Evolutionary conservation across 2,888 invertebrate species (phyloP), one percentile per base, ranked within the genome.

Genomic region (Dioctria linearis): DNA sequence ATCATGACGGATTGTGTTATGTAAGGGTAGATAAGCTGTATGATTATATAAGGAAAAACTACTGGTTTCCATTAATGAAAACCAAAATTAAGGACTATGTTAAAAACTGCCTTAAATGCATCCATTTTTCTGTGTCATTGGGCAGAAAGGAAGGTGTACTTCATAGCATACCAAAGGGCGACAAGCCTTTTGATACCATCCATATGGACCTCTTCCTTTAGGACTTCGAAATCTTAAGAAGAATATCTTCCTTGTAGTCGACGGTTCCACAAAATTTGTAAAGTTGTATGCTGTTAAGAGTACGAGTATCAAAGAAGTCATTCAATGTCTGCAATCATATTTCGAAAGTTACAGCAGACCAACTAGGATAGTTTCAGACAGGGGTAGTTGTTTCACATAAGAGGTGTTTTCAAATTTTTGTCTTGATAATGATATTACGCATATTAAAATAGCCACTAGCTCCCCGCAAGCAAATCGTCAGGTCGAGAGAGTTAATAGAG

Each of bases 21-120:
- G 65, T 85, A 46, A 85, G 85, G 3, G 25, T 83, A 5, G 84
- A 85, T 5, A 85, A 86, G 83, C 81, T 81, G 46, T 13, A 80
- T 13, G 82, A 84, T 42, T 49, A 78, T 25, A 78, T 86, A 25
- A 80, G 11, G 39, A 40, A 78, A 71, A 73, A 43, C 5, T 87
- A 85, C 82, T 86, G 85, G 84, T 86, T 86, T 81, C 85, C 85
- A 9, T 83, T 84, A 40, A 82, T 85, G 79, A 83, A 66, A 51
- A 11, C 25, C 2, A 65, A 73, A 61, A 51, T 80, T 5, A 80
- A 65, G n/a, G 11, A 42, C 63, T 80, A 80, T 51, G 43, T 80
- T 9, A 13, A 63, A 13, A 73, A 61, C 59, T 80, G 65, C 11
- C 65, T 79, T 13, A 73, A 65, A 25, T 73, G 73, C 11, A 65